Evolutionary conservation across 2,888 invertebrate species (phyloP).

Genomic region (Drosophila flavopinicola): DNA sequence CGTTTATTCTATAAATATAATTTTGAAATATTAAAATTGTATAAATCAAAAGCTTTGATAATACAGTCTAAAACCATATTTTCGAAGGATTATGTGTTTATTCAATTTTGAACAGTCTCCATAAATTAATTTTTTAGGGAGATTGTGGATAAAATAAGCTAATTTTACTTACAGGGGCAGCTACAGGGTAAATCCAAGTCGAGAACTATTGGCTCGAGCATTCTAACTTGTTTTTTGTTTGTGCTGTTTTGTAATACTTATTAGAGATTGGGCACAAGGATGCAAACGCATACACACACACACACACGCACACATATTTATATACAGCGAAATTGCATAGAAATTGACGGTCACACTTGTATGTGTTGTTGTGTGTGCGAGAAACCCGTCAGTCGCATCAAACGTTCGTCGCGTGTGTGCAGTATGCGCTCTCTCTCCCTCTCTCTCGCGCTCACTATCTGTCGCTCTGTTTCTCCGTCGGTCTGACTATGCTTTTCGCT

Average conservation of each 20-base stretch:
- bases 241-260: conserved; percentile 75
- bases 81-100: no score
- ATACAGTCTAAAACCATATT: no score
- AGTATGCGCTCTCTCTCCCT: conserved; percentile 9
- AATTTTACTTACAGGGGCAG: no score
- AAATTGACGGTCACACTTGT: conserved; percentile 58
- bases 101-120: no score
- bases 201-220: background rate
- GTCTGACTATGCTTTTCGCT: conserved; percentile 25
- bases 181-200: conserved; percentile 5
- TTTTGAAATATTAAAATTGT: no score
- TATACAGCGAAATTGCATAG: conserved; percentile 62
- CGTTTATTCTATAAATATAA: no score
- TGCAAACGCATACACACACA: conserved; percentile 50
- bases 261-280: conserved; percentile 83
- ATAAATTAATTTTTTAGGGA: no score
- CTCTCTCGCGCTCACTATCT: conserved; percentile 15
- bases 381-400: conserved; percentile 24
- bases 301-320: conserved; percentile 37
- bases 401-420: conserved; percentile 24
- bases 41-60: no score
- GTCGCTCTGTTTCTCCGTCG: conserved; percentile 6
- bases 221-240: conserved; percentile 10
- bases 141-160: no score
- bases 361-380: conserved; percentile 3